Percentiles rank a stretch among this genome's conserved stretches.
Evolutionary conservation across 2,113 vertebrate species (phyloP).

Genomic region (Calyptommatus sinebrachiatus): DNA sequence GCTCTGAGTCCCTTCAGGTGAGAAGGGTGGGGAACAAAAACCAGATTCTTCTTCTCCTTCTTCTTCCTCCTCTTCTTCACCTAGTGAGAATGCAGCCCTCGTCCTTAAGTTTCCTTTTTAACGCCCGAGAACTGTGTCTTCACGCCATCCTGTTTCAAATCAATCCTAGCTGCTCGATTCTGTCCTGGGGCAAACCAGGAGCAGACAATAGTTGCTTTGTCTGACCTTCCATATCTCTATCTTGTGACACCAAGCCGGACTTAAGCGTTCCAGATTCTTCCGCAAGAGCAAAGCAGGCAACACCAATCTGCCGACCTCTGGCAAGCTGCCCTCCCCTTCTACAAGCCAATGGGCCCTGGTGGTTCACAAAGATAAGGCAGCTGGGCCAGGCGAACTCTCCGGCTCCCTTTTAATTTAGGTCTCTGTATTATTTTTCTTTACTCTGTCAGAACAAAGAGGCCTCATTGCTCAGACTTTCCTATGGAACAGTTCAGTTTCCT

Average conservation of each 20-base stretch:
- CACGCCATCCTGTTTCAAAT: too few relatives aligned
- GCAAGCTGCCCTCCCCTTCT: slow-evolving; percentile 16
- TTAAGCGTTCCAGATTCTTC: not conserved
- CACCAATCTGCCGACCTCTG: not conserved
- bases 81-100: too few relatives aligned
- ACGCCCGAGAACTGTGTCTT: too few relatives aligned
- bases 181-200: not conserved
- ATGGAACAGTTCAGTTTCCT: slow-evolving; percentile 14
- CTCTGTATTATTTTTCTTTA: slow-evolving; percentile 22
- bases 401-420: not conserved
- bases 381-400: not conserved
- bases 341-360: not conserved
- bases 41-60: too few relatives aligned
- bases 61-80: too few relatives aligned
- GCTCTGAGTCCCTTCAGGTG: too few relatives aligned
- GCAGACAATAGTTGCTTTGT: slow-evolving; percentile 10
- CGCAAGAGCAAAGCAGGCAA: not conserved
- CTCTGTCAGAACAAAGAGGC: slow-evolving; percentile 15
- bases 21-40: too few relatives aligned
- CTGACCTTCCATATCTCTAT: not conserved
- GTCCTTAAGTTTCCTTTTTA: too few relatives aligned
- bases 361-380: slow-evolving; percentile 13
- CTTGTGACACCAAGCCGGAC: slow-evolving; percentile 4
- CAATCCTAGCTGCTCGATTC: not conserved
- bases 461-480: slow-evolving; percentile 26